These are phyloP conservation scores for Abscondita cerata DNA, from an alignment of 2,888 invertebrate genomes.

Conservation along the genomic window DNA sequence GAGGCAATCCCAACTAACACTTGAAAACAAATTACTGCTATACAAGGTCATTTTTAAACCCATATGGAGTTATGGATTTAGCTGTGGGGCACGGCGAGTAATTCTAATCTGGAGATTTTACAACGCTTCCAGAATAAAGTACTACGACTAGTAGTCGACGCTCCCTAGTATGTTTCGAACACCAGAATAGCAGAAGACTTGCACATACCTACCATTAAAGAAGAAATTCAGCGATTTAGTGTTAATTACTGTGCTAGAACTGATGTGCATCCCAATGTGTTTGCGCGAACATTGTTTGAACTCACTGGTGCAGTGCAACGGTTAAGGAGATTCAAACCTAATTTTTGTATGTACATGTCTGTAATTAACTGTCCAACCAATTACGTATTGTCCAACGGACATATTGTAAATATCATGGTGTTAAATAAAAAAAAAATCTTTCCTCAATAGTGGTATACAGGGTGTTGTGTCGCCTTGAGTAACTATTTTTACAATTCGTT, in stretches of 20 bases:
- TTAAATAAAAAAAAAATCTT: too few species aligned
- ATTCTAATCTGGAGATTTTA: conserved; percentile 15
- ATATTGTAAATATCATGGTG: too few species aligned
- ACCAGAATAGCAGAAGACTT: not conserved
- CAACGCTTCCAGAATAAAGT: conserved; percentile 22
- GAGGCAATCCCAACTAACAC: conserved; percentile 13
- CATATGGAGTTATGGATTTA: not conserved
- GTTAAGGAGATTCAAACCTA: conserved; percentile 9
- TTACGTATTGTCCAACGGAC: too few species aligned
- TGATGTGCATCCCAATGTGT: conserved; percentile 15
- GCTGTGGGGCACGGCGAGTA: conserved; percentile 13
- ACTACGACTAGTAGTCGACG: conserved; percentile 8
- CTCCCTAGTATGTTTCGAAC: conserved; percentile 3
- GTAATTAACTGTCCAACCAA: too few species aligned
- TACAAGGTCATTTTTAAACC: conserved; percentile 16
- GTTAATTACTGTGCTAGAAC: conserved; percentile 14
- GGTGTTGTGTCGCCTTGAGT: too few species aligned
- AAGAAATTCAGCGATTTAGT: conserved; percentile 5
- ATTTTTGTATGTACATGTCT: too few species aligned
- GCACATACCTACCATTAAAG: conserved; percentile 6
- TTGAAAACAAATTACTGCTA: conserved; percentile 14
- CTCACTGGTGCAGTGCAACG: conserved; percentile 15
- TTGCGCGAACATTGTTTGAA: conserved; percentile 18
- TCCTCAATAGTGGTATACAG: too few species aligned
- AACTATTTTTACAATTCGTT: too few species aligned